A percentile compares a stretch with the other conserved stretches of the same genome.
phyloP scores from a whole-genome alignment of 2,888 invertebrate species.

The Therioaphis trifolii region DNA sequence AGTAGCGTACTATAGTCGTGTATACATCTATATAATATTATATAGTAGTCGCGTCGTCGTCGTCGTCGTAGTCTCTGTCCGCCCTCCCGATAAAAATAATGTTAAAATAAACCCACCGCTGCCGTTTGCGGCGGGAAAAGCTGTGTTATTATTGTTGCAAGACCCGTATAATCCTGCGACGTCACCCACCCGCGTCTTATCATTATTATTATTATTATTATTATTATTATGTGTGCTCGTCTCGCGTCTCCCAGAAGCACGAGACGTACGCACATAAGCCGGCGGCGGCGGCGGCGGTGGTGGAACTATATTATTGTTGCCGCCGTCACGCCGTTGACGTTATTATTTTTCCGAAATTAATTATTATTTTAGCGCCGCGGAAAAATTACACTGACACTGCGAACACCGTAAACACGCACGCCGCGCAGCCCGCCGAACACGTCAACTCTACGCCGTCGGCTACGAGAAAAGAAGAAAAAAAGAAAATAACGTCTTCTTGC shows the following conservation, averaged over 20 bases:
- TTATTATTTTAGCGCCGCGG: background rate
- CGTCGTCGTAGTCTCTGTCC: too few relatives aligned
- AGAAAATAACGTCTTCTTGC: conserved; percentile 18
- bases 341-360: background rate
- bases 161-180: background rate
- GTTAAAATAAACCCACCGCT: background rate
- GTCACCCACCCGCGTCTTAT: background rate
- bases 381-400: background rate
- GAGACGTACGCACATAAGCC: background rate
- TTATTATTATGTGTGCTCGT: background rate
- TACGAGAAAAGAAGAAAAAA: background rate
- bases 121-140: too few relatives aligned
- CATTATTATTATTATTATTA: background rate
- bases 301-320: background rate
- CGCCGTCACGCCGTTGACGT: background rate
- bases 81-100: background rate
- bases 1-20: too few relatives aligned
- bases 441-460: background rate
- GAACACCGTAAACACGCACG: background rate
- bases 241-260: background rate
- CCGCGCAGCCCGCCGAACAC: too few relatives aligned
- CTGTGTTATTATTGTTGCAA: too few relatives aligned
- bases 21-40: too few relatives aligned
- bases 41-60: too few relatives aligned
- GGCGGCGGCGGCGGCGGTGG: background rate